Base-by-base conservation (phyloP, 30 jellyfish, hydroid and myxozoan species). In the Pelagia noctiluca region DNA sequence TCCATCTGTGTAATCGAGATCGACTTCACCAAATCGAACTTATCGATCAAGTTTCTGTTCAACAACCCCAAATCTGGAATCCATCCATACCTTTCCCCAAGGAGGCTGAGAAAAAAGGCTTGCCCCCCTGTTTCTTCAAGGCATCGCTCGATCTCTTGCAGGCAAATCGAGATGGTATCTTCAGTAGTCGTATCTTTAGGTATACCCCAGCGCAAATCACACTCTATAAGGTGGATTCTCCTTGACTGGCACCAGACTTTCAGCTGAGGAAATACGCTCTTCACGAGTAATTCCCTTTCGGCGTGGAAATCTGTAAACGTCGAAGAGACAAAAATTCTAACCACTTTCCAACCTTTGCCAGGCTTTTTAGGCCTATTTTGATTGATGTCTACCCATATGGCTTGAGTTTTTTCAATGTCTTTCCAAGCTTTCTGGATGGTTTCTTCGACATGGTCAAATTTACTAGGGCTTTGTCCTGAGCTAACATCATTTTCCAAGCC, bases 141-240 rank as follows among this genome's bases (percentile, higher is more conserved):
- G 47, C 98, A 92, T 29, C 71, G 57, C 21, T 82, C 95, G 52
- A 92, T 67, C 85, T 92, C 98, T 3, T 76, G 83, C 77, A 92
- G 52, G 35, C 97, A 86, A 19, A 87, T 92, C 3, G 52, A 53
- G 24, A 92, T 69, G 21, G 97, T 86, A 28, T 92, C 98, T 61
- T 85, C 57, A 18, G 96, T 54, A 5, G 91, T 52, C 21, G 98
- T 80, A 47, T 92, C 90, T 54, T 86, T 86, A 65, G 98, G 98
- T 16, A 92, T 89, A 29, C 98, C 98, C 98, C 98, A 92, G 31
- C 98, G 64, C 50, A 92, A 78, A 54, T 92, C 98, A 74, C 98
- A 92, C 69, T 92, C 98, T 35, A 92, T 42, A 11, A 92, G 54
- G 57, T 86, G 97, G 21, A 92, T 78, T 57, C 75, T 71, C 11